Conservation (phyloP, 2,797 vertebrate genomes). For the Carduelis carduelis region DNA sequence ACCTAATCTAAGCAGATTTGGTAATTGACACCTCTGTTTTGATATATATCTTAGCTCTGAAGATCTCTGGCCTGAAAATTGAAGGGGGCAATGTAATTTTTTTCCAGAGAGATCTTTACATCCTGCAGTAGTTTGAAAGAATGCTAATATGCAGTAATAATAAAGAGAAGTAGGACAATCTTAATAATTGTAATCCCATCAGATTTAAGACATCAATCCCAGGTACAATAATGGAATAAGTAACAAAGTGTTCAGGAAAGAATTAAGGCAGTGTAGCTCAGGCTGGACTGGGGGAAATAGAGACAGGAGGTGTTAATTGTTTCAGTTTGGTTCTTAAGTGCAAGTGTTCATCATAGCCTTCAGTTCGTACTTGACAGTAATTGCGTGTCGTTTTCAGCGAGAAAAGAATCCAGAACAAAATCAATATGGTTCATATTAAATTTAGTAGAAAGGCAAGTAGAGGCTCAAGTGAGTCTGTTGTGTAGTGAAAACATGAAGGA, state of each 20-base stretch:
- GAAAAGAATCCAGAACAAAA: not conserved
- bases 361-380: not conserved
- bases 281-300: not conserved
- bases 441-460: not conserved
- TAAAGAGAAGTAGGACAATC: slow-evolving; percentile 17
- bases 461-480: not conserved
- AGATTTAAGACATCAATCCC: slow-evolving; percentile 39
- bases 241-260: not conserved
- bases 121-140: not conserved
- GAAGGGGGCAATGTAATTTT: not conserved
- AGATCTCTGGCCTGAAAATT: not conserved
- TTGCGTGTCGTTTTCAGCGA: not conserved
- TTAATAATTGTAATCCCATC: slow-evolving; percentile 55
- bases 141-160: not conserved
- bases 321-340: slow-evolving; percentile 14
- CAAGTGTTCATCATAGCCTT: slow-evolving; percentile 1
- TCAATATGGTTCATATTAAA: not conserved
- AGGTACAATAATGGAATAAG: slow-evolving; percentile 46
- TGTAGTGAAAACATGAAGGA: not conserved
- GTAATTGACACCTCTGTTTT: not conserved
- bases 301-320: slow-evolving; percentile 32
- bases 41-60: not conserved
- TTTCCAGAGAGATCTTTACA: not conserved
- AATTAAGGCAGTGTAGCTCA: slow-evolving; percentile 16
- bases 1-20: not conserved